These are phyloP conservation scores for Lerista edwardsae DNA, from an alignment of 2,797 vertebrate species.

Conservation along the genomic window DNA sequence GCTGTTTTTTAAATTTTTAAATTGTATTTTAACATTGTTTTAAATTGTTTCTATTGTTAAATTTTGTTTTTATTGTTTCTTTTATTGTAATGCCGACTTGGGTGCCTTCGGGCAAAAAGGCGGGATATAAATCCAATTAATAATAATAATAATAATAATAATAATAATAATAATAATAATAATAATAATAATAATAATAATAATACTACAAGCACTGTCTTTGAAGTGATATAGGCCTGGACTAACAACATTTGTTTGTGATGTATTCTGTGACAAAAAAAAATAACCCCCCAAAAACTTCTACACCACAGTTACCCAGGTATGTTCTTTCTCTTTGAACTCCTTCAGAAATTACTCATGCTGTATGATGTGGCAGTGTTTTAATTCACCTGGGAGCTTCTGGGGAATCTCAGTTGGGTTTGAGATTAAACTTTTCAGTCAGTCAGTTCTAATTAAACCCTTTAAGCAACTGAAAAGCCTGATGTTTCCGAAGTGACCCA, in stretches of 20 bases:
- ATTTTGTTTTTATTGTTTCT: too few relatives aligned
- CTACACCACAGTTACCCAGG: background rate
- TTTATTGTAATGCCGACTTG: too few relatives aligned
- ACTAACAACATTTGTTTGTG: background rate
- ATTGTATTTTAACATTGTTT: too few relatives aligned
- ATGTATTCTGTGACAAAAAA: background rate
- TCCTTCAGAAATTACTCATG: conserved; percentile 23
- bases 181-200: too few relatives aligned
- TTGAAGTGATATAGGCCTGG: background rate
- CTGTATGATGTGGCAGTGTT: conserved; percentile 28
- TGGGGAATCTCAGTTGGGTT: conserved; percentile 31
- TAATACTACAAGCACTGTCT: too few relatives aligned
- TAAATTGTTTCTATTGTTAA: too few relatives aligned
- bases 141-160: too few relatives aligned
- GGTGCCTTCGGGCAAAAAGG: too few relatives aligned
- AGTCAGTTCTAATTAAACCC: conserved; percentile 35
- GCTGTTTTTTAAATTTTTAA: too few relatives aligned
- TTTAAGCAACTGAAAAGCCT: conserved; percentile 23
- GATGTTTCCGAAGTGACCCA: conserved; percentile 27
- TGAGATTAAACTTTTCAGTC: conserved; percentile 37
- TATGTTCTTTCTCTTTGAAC: background rate
- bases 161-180: too few relatives aligned
- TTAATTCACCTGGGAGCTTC: conserved; percentile 25
- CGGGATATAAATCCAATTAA: too few relatives aligned
- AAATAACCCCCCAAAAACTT: too few relatives aligned